Evolutionary conservation across 2,113 vertebrate species (phyloP), one percentile per base, ranked within the genome.

Genomic region (Fregata magnificens): DNA sequence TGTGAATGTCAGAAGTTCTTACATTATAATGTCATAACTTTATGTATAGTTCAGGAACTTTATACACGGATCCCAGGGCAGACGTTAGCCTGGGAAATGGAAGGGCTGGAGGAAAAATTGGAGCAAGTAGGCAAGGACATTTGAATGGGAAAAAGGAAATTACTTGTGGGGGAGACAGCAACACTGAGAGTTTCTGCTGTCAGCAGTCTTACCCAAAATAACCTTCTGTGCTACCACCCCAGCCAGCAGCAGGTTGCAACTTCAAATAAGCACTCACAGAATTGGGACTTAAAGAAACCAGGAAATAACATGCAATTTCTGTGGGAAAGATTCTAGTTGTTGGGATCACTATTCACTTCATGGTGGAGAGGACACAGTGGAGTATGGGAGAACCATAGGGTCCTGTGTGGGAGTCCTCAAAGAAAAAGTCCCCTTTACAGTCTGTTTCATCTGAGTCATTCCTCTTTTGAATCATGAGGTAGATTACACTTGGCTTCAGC

Each of bases 131-230:
- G 31, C 65, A 88, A 81, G 40, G n/a, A 71, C 84, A 25, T 20
- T 78, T 93, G 82, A 77, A 77, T 62, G 26, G 76, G 81, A 32
- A 90, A 95, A 90, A 80, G 45, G 38, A 89, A 95, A 91, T 88
- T 79, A 76, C 44, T 47, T 84, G 65, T 89, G 50, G 50, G 36
- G 47, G 49, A 97, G 45, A 69, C 12, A 87, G 32, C 36, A 85
- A 62, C 32, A 36, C 49, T 79, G 66, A 91, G 88, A 89, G n/a
- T 59, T 90, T 96, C 78, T 93, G 58, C 74, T 95, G 44, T 84
- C 78, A 89, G 45, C 56, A 79, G 52, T 67, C 77, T 87, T 84
- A 82, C 81, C 70, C 56, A 91, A 89, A 96, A 93, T 91, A 97
- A 74, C 83, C 20, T 90, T 77, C 63, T 86, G 32, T 63, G 53